phyloP scores from a whole-genome alignment of 2,888 invertebrate genomes.

The Coenonympha arcania region DNA sequence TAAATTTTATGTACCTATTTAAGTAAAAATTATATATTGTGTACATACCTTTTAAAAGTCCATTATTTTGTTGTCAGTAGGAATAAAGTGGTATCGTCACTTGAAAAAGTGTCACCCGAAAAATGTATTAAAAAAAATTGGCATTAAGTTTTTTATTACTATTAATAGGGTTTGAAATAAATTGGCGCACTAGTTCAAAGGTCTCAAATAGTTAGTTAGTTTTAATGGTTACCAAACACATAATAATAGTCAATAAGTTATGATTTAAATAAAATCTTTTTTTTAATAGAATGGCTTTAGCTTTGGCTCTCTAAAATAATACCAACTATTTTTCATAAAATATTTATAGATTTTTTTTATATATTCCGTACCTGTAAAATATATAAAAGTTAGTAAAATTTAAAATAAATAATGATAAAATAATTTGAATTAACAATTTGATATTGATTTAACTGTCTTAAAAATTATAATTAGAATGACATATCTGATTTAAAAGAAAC shows the following conservation, averaged over 20 bases:
- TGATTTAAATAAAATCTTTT: not conserved
- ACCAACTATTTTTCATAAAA: not conserved
- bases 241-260: conserved; percentile 1
- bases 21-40: too few relatives aligned
- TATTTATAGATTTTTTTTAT: not conserved
- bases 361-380: not conserved
- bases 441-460: not conserved
- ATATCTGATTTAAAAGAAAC: conserved; percentile 20
- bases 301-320: too few relatives aligned
- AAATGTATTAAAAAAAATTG: not conserved
- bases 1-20: too few relatives aligned
- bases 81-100: conserved; percentile 2
- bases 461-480: conserved; percentile 22
- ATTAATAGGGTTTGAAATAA: not conserved
- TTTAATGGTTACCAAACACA: conserved; percentile 1
- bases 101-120: not conserved
- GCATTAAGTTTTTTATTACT: conserved; percentile 28
- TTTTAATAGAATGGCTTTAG: not conserved
- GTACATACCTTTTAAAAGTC: conserved; percentile 20
- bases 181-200: conserved; percentile 22
- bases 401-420: too few relatives aligned
- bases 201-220: conserved; percentile 5
- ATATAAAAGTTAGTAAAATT: not conserved
- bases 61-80: conserved; percentile 1
- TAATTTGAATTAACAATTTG: not conserved